Evolutionary conservation across 2,888 invertebrate genomes (phyloP), one percentile per base, ranked within the genome.

Genomic region (Gerris lacustris): DNA sequence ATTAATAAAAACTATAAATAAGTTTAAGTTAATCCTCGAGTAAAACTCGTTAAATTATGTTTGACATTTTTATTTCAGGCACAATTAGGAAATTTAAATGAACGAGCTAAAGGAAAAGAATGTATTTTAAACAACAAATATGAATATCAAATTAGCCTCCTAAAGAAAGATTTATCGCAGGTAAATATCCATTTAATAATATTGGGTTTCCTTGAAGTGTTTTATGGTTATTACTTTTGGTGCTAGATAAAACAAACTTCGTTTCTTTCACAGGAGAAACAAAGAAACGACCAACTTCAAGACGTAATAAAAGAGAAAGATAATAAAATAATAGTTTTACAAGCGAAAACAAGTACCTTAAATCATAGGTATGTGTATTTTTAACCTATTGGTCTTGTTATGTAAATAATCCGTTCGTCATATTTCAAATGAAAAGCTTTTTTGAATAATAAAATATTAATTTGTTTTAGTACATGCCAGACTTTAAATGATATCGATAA

Each of bases 31-130:
- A n/a, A n/a, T n/a, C n/a, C 31, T 31, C n/a, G 31, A 31, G 31
- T 31, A 31, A 31, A 31, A 31, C 31, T 31, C 31, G 31, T 31
- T 31, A 31, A 31, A 31, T 31, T 31, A 31, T 31, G 31, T 31
- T 31, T 31, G 4, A 31, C 31, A 31, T 31, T 31, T 31, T 31
- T 45, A n/a, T 67, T 67, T 9, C 31, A 67, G 67, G 71, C 11
- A n/a, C 47, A 71, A 63, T 31, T 47, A 18, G 45, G 11, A 6
- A 9, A 66, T 45, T 55, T 18, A 18, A 47, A 31, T 43, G n/a
- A 64, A 62, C 67, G 17, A 11, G 9, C 31, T 63, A 62, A 67
- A 63, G 66, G 45, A 67, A 44, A 70, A 62, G 66, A 17, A 69
- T 47, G 9, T 69, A 63, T 55, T 67, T 63, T 47, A 44, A 71